phyloP scores from a whole-genome alignment of 2,797 vertebrate genomes.

The Sciurus vulgaris region DNA sequence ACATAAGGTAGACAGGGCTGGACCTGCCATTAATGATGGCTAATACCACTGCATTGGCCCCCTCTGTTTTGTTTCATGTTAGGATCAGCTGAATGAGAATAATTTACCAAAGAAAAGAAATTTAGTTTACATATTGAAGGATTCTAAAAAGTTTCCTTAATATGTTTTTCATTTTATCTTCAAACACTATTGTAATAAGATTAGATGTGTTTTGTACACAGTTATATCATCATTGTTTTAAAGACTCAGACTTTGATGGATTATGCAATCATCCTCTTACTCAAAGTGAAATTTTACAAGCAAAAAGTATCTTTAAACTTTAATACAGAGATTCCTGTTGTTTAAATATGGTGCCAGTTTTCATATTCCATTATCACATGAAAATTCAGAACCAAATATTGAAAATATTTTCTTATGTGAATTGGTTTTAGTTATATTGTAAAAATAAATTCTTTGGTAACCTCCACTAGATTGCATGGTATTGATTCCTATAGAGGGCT shows the following conservation, averaged over 20 bases:
- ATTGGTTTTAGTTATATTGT: neutral
- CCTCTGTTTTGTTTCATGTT: neutral
- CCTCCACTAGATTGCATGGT: neutral
- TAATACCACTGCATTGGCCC: neutral
- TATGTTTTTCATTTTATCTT: neutral
- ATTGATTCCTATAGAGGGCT: neutral
- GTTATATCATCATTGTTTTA: neutral
- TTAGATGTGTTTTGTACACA: neutral
- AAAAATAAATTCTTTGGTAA: neutral
- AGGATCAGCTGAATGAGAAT: neutral
- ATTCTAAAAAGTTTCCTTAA: no score
- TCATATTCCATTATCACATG: neutral
- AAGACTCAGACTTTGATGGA: fast-evolving
- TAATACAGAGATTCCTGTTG: neutral
- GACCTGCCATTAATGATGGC: neutral
- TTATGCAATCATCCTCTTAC: neutral
- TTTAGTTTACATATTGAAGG: neutral
- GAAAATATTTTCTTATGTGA: neutral
- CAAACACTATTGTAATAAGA: neutral
- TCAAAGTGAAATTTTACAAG: neutral
- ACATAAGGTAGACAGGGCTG: neutral
- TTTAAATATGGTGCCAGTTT: neutral
- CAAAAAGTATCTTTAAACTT: neutral
- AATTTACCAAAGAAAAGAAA: neutral
- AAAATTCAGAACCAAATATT: neutral